Base-by-base conservation (phyloP, 2,113 vertebrate genomes). In the Cairina moschata region DNA sequence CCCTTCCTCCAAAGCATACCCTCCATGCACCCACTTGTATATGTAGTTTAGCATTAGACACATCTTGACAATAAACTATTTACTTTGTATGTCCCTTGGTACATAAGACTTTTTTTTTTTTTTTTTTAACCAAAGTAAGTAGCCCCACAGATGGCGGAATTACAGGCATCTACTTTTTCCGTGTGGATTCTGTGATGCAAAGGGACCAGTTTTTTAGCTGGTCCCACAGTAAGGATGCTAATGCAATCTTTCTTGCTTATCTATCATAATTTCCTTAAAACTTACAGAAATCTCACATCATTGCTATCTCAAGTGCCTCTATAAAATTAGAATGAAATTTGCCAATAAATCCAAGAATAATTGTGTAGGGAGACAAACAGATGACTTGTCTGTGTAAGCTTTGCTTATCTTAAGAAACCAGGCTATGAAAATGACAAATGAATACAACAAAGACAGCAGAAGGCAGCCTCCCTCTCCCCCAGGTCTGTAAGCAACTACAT, bases 351-450 rank as follows among this genome's bases (percentile, higher is more conserved):
- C 78, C 28, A 60, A 78, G 69, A 77, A 63, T 58, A 77, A 81
- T 46, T 55, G 25, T 34, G 76, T 72, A 75, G 88, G 69, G 86
- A 93, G 80, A 42, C 52, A 63, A 77, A 78, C 28, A 89, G 65
- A 92, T 1, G 2, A 75, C 62, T 58, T 28, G 48, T 71, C 38
- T 60, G 5, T 56, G 79, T 73, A 76, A 69, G 21, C 38, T 84
- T 72, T 87, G 32, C 93, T 96, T 97, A 84, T 95, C 91, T 95
- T 68, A 79, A 93, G 83, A 95, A 95, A 82, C 21, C 91, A 96
- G 93, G 54, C 66, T 83, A 87, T 4, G 3, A 95, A 95, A 9
- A 8, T 42, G 54, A 76, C n/a, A 76, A 89, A 91, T 16, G 44
- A 94, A 84, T 63, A 65, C 26, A 86, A 92, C 48, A 91, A 84